Conservation (phyloP, 2,113 vertebrate genomes). For the Chloropsis cyanopogon region DNA sequence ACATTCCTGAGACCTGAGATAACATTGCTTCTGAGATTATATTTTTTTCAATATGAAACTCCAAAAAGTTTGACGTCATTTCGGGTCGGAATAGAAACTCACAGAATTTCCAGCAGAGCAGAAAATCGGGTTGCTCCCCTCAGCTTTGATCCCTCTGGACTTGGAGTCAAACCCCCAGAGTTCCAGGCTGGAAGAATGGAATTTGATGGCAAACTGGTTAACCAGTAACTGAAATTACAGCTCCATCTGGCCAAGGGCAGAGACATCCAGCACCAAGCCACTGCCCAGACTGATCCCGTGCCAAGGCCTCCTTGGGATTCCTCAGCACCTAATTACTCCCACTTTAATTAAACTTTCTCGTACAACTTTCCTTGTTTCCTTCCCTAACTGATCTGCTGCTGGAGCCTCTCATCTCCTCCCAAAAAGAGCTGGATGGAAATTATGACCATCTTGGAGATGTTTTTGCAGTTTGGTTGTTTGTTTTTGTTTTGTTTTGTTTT, state of each 20-base stretch:
- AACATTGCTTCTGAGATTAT: background rate
- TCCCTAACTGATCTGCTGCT: background rate
- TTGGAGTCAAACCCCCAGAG: background rate
- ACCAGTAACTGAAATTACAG: constrained; percentile 57
- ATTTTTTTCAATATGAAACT: background rate
- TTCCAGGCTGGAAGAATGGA: background rate
- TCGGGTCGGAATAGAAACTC: background rate
- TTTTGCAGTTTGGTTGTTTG: background rate
- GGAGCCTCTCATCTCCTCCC: constrained; percentile 31
- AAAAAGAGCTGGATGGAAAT: constrained; percentile 28
- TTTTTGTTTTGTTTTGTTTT: too few species aligned
- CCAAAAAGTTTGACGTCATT: background rate
- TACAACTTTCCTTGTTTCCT: constrained; percentile 36
- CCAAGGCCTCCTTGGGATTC: constrained; percentile 30
- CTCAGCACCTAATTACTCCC: constrained; percentile 42
- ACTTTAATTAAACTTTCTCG: constrained; percentile 55
- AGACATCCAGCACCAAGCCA: constrained; percentile 22
- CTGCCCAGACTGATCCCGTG: constrained; percentile 9
- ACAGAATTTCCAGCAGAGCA: background rate
- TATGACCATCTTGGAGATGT: background rate
- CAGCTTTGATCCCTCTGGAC: background rate
- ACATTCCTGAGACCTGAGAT: background rate
- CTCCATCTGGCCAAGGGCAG: constrained; percentile 43
- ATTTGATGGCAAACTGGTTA: constrained; percentile 3
- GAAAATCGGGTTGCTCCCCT: background rate